Conservation (phyloP, 2,888 invertebrate genomes). For the Drosophila prostipennis region DNA sequence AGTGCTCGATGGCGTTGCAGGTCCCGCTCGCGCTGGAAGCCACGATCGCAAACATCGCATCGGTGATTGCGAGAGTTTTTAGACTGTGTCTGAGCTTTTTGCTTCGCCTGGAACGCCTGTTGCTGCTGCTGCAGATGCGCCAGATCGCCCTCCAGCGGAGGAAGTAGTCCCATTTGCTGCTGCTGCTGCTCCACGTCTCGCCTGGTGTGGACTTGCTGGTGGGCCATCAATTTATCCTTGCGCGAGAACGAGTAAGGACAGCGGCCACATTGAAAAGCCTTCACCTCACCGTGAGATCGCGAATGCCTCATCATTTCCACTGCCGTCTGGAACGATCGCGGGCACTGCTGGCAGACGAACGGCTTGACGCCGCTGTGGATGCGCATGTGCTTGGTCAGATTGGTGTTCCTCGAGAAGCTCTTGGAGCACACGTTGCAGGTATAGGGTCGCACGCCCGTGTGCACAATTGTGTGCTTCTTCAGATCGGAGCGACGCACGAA, state of each 20-base stretch:
- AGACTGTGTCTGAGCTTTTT: constrained; percentile 22
- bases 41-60: constrained; percentile 88
- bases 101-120: constrained; percentile 39
- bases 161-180: constrained; percentile 38
- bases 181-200: constrained; percentile 72
- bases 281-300: constrained; percentile 88
- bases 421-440: constrained; percentile 90
- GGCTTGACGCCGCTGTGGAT: constrained; percentile 90
- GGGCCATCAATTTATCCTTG: constrained; percentile 88
- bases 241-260: constrained; percentile 89
- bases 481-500: constrained; percentile 89
- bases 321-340: constrained; percentile 89
- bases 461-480: constrained; percentile 90
- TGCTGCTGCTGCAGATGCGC: constrained; percentile 14
- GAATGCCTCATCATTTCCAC: constrained; percentile 88
- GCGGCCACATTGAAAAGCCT: constrained; percentile 88
- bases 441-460: constrained; percentile 90
- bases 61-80: constrained; percentile 85
- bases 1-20: constrained; percentile 88
- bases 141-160: constrained; percentile 19
- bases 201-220: constrained; percentile 86
- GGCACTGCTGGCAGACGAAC: constrained; percentile 89
- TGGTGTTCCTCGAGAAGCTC: constrained; percentile 91
- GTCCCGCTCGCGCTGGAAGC: constrained; percentile 89
- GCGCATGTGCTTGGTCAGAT: constrained; percentile 90